Evolutionary conservation across 2,888 invertebrate genomes (phyloP).

Genomic region (Electrophaes corylata): DNA sequence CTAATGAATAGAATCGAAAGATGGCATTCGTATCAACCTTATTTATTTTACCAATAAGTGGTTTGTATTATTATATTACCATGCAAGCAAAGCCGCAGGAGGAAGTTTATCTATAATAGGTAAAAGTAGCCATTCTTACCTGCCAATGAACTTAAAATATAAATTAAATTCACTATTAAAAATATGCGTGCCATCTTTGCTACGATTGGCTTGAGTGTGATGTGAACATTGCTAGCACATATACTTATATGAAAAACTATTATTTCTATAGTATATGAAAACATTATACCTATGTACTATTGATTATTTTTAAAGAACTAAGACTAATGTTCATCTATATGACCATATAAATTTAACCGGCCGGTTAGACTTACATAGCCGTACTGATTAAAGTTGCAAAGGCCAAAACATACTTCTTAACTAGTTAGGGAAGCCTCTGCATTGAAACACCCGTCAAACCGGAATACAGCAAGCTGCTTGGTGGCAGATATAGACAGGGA

Average conservation of each 20-base stretch:
- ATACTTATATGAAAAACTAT: not conserved
- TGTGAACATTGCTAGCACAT: conserved; percentile 1
- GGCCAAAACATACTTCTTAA: too few relatives aligned
- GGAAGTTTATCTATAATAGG: not conserved
- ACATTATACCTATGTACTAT: not conserved
- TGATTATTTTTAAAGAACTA: conserved; percentile 7
- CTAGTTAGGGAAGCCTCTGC: too few relatives aligned
- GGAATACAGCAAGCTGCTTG: too few relatives aligned
- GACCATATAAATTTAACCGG: not conserved
- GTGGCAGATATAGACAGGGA: too few relatives aligned
- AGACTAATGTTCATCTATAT: not conserved
- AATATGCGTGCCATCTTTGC: conserved; percentile 23
- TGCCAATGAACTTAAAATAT: conserved; percentile 15
- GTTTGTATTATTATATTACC: too few relatives aligned
- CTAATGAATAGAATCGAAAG: too few relatives aligned
- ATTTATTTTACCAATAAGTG: too few relatives aligned
- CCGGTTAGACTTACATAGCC: too few relatives aligned
- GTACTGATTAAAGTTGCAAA: too few relatives aligned
- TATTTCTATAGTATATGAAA: not conserved
- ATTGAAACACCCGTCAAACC: too few relatives aligned
- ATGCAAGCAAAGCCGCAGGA: not conserved
- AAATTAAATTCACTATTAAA: conserved; percentile 19
- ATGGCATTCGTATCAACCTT: too few relatives aligned
- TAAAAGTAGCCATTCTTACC: conserved; percentile 16
- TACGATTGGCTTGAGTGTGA: conserved; percentile 6